Conservation (phyloP, 2,797 vertebrate genomes). For the Pagetopsis macropterus region DNA sequence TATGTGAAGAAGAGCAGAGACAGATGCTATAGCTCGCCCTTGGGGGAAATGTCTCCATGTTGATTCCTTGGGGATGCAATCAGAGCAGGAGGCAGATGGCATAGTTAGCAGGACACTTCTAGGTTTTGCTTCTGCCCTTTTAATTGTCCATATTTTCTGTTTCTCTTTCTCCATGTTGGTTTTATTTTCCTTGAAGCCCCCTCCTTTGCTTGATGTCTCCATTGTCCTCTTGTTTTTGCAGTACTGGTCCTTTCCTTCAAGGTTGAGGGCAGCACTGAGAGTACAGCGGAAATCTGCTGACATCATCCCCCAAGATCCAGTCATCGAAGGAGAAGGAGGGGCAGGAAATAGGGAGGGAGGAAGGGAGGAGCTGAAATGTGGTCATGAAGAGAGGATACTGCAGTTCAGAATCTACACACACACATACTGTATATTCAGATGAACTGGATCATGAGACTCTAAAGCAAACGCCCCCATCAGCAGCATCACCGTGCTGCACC, state of each 20-base stretch:
- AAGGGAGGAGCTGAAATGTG: conserved; percentile 56
- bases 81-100: conserved; percentile 30
- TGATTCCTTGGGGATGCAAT: conserved; percentile 31
- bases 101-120: conserved; percentile 21
- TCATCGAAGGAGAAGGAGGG: conserved; percentile 53
- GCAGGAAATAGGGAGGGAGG: conserved; percentile 26
- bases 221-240: conserved; percentile 75
- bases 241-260: conserved; percentile 67
- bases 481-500: conserved; percentile 76
- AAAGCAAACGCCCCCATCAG: conserved; percentile 65
- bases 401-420: conserved; percentile 59
- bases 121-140: conserved; percentile 13
- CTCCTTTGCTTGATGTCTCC: conserved; percentile 15
- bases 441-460: conserved; percentile 63
- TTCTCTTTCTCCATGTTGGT: conserved; percentile 28
- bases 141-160: background rate
- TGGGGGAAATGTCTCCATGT: conserved; percentile 17
- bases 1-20: conserved; percentile 26
- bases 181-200: conserved; percentile 32
- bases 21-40: conserved; percentile 43
- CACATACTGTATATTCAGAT: conserved; percentile 45
- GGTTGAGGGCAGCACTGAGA: conserved; percentile 76
- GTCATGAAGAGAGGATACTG: conserved; percentile 75
- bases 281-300: conserved; percentile 80
- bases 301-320: conserved; percentile 84